Base-by-base conservation (phyloP, 1,140 invertebrate genomes). In the honey bee (Apis mellifera) region DNA sequence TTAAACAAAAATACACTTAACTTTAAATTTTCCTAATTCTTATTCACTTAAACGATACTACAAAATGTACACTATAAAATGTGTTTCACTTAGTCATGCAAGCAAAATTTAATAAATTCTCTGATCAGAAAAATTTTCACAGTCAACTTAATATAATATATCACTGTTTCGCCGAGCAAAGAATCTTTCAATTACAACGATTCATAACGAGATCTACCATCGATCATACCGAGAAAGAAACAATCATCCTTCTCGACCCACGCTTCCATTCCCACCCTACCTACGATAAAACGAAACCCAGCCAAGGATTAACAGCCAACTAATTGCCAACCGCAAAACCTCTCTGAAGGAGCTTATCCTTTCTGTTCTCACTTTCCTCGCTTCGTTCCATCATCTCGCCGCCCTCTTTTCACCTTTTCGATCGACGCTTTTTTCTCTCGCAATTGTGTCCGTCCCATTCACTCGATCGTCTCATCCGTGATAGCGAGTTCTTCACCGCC, bases 241-340 rank as follows among this genome's bases (percentile, higher is more conserved):
- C 66, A 32, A 78, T 78, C 65, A 26, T 42, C 17, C n/a, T 26
- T 17, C 19, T 11, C 23, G 19, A 71, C 50, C 26, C 19, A 59
- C 21, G 19, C 21, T 54, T 55, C 50, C 55, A 32, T 78, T 57
- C 11, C 48, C 17, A 1, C 13, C 17, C 48, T 9, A 32, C 21
- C 17, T 26, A 23, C 71, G 26, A 54, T 54, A 54, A 3, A 26
- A 70, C 17, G 65, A 50, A 50, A 19, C 64, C 62, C 7, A 64
- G 64, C 74, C 52, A 57, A 64, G 85, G 76, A 85, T 80, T 81
- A 88, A 81, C 68, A 79, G 76, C 73, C 70, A 65, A 54, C 78
- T 88, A 88, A 88, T 88, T 88, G 86, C 83, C 64, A 59, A 32
- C 54, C 74, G 59, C 60, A 82, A 85, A 88, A 81, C 54, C 71